Base-by-base conservation (phyloP, 2,113 vertebrate species). In the Pavo muticus region DNA sequence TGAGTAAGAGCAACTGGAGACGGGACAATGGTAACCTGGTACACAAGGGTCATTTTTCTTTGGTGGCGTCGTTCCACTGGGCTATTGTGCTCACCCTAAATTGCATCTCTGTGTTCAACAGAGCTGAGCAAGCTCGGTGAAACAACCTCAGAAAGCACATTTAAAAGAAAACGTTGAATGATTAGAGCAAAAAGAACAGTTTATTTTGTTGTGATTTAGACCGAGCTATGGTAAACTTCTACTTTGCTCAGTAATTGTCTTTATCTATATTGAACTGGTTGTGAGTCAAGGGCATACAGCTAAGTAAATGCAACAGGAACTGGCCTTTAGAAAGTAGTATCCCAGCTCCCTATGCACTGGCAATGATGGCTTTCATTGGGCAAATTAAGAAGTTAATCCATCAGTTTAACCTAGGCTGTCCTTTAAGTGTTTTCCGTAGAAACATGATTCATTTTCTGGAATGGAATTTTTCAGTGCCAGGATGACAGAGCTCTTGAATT, bases 21-120 rank as follows among this genome's bases (percentile, higher is more conserved):
- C 45, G 84, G 81, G 86, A 88, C 90, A 95, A 86, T 97, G 88
- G 96, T 85, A 93, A 90, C 90, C 72, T 89, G 63, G 90, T 91
- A 84, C 79, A 56, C 81, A 56, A 92, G 73, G 78, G 79, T 96
- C 85, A 94, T 80, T 95, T 94, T 94, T 94, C 91, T 47, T 25
- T 65, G 37, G 52, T 80, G 88, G 52, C 32, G 3, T 96, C 88
- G 85, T 90, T 79, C 63, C 70, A 48, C 13, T 1, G 6, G 35
- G 35, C 68, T 48, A 13, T 95, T 92, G 91, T 88, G 75, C 13
- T 60, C 81, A 68, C 87, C 81, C 42, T 85, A 87, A 88, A 88
- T 91, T 79, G 86, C 69, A 32, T 60, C 74, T 95, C 70, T 82
- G 10, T 93, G 91, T 91, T 90, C 79, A 68, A 87, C 76, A 73